These are phyloP conservation scores for Anolis apletophallus DNA, from an alignment of 2,797 vertebrate species.

Conservation along the genomic window DNA sequence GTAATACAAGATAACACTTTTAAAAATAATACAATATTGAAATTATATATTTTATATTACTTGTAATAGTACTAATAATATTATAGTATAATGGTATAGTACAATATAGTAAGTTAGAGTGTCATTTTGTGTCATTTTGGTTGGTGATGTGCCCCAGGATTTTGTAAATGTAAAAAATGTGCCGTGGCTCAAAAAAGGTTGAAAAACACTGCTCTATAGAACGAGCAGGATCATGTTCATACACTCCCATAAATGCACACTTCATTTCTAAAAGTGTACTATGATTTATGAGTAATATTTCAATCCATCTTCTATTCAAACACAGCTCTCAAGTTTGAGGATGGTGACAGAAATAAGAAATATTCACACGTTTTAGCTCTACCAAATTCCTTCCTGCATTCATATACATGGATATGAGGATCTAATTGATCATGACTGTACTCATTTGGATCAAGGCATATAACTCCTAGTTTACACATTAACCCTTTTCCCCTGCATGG, in stretches of 20 bases:
- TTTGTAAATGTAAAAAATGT: too few relatives aligned
- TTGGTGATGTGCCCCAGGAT: too few relatives aligned
- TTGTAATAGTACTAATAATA: too few relatives aligned
- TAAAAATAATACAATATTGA: too few relatives aligned
- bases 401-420: not conserved
- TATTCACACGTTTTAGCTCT: not conserved
- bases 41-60: too few relatives aligned
- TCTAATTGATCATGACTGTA: not conserved
- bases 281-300: conserved; percentile 60
- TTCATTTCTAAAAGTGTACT: conserved; percentile 37
- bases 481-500: not conserved
- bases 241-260: not conserved
- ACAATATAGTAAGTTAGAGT: too few relatives aligned
- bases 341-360: not conserved
- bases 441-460: not conserved
- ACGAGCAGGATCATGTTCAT: conserved; percentile 61
- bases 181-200: too few relatives aligned
- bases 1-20: too few relatives aligned
- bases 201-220: too few relatives aligned
- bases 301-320: conserved; percentile 57
- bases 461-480: not conserved
- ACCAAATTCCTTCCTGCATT: not conserved
- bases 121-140: too few relatives aligned
- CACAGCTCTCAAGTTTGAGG: conserved; percentile 38
- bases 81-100: too few relatives aligned